Evolutionary conservation across 2,888 invertebrate species (phyloP).

Genomic region (Aspidiotus rigidus): DNA sequence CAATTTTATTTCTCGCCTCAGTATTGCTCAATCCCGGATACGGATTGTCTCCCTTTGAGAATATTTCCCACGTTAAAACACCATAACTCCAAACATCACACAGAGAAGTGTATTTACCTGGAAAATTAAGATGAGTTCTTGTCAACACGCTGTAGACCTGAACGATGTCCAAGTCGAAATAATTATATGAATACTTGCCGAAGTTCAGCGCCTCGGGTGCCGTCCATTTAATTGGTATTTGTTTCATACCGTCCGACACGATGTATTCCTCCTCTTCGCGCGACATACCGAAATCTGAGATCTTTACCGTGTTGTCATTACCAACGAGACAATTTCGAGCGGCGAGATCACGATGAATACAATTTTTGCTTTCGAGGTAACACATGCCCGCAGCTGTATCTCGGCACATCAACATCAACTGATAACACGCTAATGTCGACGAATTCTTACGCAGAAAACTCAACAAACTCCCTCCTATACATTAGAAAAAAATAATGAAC

Average conservation of each 20-base stretch:
- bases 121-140: constrained; percentile 36
- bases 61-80: constrained; percentile 93
- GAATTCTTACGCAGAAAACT: constrained; percentile 78
- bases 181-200: constrained; percentile 49
- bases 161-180: no score
- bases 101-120: constrained; percentile 84
- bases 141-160: no score
- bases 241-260: constrained; percentile 95
- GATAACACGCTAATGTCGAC: constrained; percentile 52
- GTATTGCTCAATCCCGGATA: constrained; percentile 91
- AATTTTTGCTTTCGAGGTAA: constrained; percentile 89
- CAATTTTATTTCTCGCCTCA: constrained; percentile 86
- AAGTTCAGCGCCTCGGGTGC: constrained; percentile 93
- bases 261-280: constrained; percentile 93
- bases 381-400: constrained; percentile 93
- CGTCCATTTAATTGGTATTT: constrained; percentile 98
- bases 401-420: constrained; percentile 78
- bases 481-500: no score
- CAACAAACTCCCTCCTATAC: constrained; percentile 74
- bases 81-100: constrained; percentile 98
- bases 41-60: constrained; percentile 84
- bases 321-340: constrained; percentile 87
- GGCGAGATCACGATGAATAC: constrained; percentile 91
- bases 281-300: constrained; percentile 97
- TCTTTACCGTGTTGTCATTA: constrained; percentile 81